Evolutionary conservation across 1,140 invertebrate species (phyloP).

Genomic region (Ectropis grisescens): DNA sequence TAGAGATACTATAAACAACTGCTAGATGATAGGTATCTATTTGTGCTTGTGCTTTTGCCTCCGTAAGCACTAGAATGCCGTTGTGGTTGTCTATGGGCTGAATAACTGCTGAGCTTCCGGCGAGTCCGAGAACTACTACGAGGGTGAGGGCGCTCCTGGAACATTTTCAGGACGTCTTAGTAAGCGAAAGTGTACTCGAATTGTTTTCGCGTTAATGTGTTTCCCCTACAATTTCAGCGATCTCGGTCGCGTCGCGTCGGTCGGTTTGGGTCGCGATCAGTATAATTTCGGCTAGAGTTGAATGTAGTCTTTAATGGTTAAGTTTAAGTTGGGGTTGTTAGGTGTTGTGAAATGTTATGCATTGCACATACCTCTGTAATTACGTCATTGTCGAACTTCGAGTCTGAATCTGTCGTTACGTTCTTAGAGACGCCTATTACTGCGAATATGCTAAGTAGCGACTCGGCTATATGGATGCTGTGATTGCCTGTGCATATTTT

Average conservation of each 20-base stretch:
- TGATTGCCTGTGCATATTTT: too few species aligned
- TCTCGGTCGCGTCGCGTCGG: constrained; percentile 16
- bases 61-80: constrained; percentile 12
- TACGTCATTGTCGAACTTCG: too few species aligned
- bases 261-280: constrained; percentile 22
- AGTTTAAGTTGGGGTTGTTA: too few species aligned
- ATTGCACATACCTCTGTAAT: constrained; percentile 20
- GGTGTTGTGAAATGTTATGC: constrained; percentile 32
- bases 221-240: constrained; percentile 23
- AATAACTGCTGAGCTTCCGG: too few species aligned
- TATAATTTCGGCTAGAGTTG: constrained; percentile 24
- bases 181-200: constrained; percentile 21
- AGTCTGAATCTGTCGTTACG: too few species aligned
- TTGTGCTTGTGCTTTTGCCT: too few species aligned
- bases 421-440: constrained; percentile 7
- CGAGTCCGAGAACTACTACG: constrained; percentile 12
- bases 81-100: constrained; percentile 20
- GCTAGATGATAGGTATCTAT: too few species aligned
- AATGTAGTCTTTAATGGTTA: constrained; percentile 24
- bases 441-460: too few species aligned
- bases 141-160: too few species aligned
- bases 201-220: constrained; percentile 19
- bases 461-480: too few species aligned
- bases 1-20: too few species aligned
- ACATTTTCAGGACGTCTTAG: too few species aligned